These are phyloP conservation scores for Diadema setosum DNA, from an alignment of 35 echinoderm and acorn worm species.

Conservation along the genomic window DNA sequence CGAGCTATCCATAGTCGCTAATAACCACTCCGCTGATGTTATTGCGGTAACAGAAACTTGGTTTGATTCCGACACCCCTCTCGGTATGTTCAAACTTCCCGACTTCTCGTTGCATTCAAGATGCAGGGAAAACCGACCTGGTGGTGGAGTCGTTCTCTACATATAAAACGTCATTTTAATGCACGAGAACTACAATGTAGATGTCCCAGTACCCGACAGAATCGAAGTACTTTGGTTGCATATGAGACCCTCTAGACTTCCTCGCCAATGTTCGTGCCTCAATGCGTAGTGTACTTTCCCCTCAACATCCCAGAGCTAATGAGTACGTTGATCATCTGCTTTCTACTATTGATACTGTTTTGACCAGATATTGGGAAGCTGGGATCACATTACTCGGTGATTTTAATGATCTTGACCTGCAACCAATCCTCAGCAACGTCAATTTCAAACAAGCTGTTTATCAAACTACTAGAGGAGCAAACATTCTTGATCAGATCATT, in stretches of 20 bases:
- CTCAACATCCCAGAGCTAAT: background rate
- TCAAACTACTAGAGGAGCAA: background rate
- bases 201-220: background rate
- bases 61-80: too few species aligned
- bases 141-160: too few species aligned
- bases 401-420: constrained; percentile 28
- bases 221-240: constrained; percentile 26
- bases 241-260: background rate
- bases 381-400: constrained; percentile 3
- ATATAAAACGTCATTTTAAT: background rate
- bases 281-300: constrained; percentile 28
- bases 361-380: background rate
- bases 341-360: background rate
- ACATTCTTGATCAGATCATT: background rate
- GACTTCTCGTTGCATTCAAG: background rate
- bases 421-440: background rate
- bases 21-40: too few species aligned
- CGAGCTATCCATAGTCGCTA: too few species aligned
- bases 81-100: too few species aligned
- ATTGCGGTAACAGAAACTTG: too few species aligned
- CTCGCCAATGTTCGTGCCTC: background rate
- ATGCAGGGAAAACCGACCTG: background rate
- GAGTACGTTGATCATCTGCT: constrained; percentile 10
- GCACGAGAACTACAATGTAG: background rate
- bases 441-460: constrained; percentile 13